A percentile compares a stretch with the other conserved stretches of the same genome.
Evolutionary conservation across 2,888 invertebrate genomes (phyloP).

Genomic region (Philereme transversata): DNA sequence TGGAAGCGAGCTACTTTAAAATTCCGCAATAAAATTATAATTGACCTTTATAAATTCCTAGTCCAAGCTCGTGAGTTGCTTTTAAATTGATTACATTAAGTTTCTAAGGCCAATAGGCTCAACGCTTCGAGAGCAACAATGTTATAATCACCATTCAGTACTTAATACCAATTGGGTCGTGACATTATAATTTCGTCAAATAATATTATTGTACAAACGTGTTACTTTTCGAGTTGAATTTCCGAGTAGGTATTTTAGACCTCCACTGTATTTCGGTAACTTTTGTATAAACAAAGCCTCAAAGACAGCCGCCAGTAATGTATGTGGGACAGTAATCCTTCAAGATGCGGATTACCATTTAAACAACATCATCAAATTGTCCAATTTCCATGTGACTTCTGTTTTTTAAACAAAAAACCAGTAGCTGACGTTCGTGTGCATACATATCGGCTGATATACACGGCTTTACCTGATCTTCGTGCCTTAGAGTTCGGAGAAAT

Average conservation of each 20-base stretch:
- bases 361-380: conserved; percentile 49
- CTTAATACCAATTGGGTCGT: too few species aligned
- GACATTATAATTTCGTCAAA: background rate
- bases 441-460: conserved; percentile 48
- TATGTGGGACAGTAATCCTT: conserved; percentile 58
- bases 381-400: conserved; percentile 59
- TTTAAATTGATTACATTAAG: background rate
- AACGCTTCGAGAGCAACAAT: too few species aligned
- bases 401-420: conserved; percentile 49
- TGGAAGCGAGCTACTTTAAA: conserved; percentile 37
- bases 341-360: conserved; percentile 55
- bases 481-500: conserved; percentile 22
- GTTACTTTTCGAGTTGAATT: conserved; percentile 20
- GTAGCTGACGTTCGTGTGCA: conserved; percentile 50
- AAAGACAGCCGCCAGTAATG: conserved; percentile 58
- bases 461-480: conserved; percentile 25
- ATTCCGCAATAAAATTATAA: conserved; percentile 13
- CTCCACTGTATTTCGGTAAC: conserved; percentile 24
- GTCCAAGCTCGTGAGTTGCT: conserved; percentile 6
- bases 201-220: conserved; percentile 12
- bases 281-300: conserved; percentile 35
- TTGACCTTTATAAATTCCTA: conserved; percentile 4
- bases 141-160: too few species aligned
- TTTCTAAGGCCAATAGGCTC: background rate
- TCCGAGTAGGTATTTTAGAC: conserved; percentile 15